Conservation (phyloP, 2,113 vertebrate species). For the Archilochus colubris region DNA sequence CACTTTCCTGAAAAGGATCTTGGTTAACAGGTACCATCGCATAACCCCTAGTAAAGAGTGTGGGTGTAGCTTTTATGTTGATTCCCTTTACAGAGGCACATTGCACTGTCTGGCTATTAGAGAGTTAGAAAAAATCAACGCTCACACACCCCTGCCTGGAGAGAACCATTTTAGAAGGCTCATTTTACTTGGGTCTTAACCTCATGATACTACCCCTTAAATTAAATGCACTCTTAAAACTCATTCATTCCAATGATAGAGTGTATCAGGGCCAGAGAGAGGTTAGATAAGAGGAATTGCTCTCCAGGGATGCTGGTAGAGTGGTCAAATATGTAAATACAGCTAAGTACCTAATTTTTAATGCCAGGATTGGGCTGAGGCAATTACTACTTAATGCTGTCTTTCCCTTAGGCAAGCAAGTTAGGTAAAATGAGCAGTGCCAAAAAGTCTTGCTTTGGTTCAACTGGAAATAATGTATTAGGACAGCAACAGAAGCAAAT, state of each 20-base stretch:
- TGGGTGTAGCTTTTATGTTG: background rate
- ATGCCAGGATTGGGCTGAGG: background rate
- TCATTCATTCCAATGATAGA: slow-evolving; percentile 2
- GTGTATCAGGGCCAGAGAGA: slow-evolving; percentile 28
- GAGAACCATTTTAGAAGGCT: slow-evolving; percentile 5
- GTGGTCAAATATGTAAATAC: slow-evolving; percentile 29
- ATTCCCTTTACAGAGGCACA: background rate
- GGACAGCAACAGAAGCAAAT: background rate
- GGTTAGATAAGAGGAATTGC: slow-evolving; percentile 62
- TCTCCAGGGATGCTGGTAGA: slow-evolving; percentile 39
- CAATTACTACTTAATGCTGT: background rate
- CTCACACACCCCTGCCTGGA: background rate
- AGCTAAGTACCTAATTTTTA: slow-evolving; percentile 36
- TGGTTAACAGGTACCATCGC: background rate
- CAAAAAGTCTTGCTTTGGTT: background rate
- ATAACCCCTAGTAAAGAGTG: background rate
- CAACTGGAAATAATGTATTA: background rate
- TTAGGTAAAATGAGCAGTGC: background rate
- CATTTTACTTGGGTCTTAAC: background rate
- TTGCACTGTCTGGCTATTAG: background rate
- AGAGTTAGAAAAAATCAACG: background rate
- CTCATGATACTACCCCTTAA: slow-evolving; percentile 19
- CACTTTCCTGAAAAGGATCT: background rate
- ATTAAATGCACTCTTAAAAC: slow-evolving; percentile 56
- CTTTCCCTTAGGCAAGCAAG: background rate